Conservation (phyloP, 2,888 invertebrate genomes). For the Margaritifera margaritifera region DNA sequence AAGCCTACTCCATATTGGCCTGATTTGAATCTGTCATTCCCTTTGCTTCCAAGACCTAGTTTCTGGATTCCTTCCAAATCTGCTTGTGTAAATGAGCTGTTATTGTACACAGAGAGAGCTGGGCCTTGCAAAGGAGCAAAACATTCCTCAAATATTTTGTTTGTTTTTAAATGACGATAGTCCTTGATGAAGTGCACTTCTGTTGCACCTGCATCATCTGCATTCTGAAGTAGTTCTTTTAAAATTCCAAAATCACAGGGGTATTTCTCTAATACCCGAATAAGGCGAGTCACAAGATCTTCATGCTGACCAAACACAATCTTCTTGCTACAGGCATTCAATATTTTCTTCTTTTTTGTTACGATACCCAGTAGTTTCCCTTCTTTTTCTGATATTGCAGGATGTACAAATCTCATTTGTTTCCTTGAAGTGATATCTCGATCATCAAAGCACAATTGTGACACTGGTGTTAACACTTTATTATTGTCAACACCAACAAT, state of each 20-base stretch:
- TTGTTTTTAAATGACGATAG: constrained; percentile 26
- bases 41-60: constrained; percentile 56
- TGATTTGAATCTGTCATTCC: constrained; percentile 51
- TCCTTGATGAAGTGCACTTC: constrained; percentile 61
- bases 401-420: constrained; percentile 24
- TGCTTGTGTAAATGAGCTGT: constrained; percentile 45
- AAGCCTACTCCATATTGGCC: constrained; percentile 64
- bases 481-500: no score
- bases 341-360: not conserved
- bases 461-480: constrained; percentile 29
- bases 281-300: constrained; percentile 52
- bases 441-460: constrained; percentile 50
- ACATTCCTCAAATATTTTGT: constrained; percentile 30
- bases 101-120: constrained; percentile 57
- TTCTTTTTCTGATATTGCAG: constrained; percentile 2
- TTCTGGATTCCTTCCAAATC: constrained; percentile 59
- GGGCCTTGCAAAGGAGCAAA: constrained; percentile 57
- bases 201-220: constrained; percentile 61
- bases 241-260: constrained; percentile 57
- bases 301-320: constrained; percentile 63
- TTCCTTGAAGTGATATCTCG: constrained; percentile 42
- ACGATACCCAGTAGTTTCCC: not conserved
- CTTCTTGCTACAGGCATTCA: constrained; percentile 14
- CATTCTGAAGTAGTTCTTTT: constrained; percentile 66
- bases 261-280: constrained; percentile 57